Conservation (phyloP, 2,888 invertebrate species). For the Drosophila diplacantha region DNA sequence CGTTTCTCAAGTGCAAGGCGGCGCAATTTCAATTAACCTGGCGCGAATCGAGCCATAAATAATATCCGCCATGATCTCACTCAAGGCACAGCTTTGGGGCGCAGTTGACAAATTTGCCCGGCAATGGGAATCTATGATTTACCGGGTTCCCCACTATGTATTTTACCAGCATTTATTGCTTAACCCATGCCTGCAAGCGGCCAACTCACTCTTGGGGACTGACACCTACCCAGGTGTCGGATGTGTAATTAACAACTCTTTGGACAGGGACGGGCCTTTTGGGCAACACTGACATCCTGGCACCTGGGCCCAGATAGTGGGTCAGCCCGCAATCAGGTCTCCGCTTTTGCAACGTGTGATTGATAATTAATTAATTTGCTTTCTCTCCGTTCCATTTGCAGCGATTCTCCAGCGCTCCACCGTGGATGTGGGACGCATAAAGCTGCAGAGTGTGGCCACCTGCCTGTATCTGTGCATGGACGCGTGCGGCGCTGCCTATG, state of each 20-base stretch:
- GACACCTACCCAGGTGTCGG: slow-evolving; percentile 26
- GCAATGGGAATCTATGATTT: slow-evolving; percentile 43
- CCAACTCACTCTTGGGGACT: slow-evolving; percentile 11
- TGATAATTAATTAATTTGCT: slow-evolving; percentile 65
- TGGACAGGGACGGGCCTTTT: slow-evolving; percentile 16
- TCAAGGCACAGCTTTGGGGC: slow-evolving; percentile 21
- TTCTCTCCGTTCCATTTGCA: slow-evolving; percentile 77
- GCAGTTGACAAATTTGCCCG: slow-evolving; percentile 57
- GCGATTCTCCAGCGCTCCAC: slow-evolving; percentile 85
- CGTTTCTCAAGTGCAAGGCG: slow-evolving; percentile 35
- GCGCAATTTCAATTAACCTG: slow-evolving; percentile 66
- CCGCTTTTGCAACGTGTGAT: slow-evolving; percentile 40
- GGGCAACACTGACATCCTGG: slow-evolving; percentile 52
- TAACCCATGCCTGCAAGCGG: background rate
- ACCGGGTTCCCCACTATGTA: slow-evolving; percentile 28
- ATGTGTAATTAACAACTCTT: slow-evolving; percentile 55
- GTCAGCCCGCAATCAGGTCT: slow-evolving; percentile 34
- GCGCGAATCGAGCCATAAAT: slow-evolving; percentile 30
- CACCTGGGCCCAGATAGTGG: slow-evolving; percentile 41
- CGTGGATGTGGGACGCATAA: slow-evolving; percentile 87
- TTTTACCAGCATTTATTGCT: slow-evolving; percentile 1
- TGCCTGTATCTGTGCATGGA: slow-evolving; percentile 94
- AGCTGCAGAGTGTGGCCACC: slow-evolving; percentile 91
- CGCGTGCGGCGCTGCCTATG: slow-evolving; percentile 90
- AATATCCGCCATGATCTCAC: slow-evolving; percentile 40